These are phyloP conservation scores for Dexiosoma caninum DNA, from an alignment of 2,888 invertebrate species.

Conservation along the genomic window DNA sequence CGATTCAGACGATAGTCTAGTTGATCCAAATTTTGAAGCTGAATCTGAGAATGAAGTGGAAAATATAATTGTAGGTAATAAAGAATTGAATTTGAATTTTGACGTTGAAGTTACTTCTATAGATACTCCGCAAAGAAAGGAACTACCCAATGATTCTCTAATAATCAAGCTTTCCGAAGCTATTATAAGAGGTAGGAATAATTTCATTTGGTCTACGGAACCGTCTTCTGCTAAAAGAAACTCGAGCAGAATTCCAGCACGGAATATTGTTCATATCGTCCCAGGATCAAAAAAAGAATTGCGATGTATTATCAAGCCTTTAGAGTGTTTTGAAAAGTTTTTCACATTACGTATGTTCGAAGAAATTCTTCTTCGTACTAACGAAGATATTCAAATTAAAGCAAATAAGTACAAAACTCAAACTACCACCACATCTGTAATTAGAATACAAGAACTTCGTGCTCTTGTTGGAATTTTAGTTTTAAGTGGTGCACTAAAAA, in stretches of 20 bases:
- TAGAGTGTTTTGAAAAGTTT: constrained; percentile 41
- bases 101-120: not conserved
- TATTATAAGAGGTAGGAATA: constrained; percentile 33
- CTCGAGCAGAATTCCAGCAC: constrained; percentile 37
- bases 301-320: not conserved
- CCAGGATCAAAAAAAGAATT: not conserved
- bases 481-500: constrained; percentile 27
- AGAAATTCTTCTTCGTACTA: constrained; percentile 39
- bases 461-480: constrained; percentile 46
- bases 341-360: constrained; percentile 24
- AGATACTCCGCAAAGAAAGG: not conserved
- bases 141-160: constrained; percentile 1
- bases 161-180: constrained; percentile 30
- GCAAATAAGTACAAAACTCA: constrained; percentile 41
- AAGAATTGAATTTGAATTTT: too few relatives aligned
- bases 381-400: constrained; percentile 38
- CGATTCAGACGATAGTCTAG: constrained; percentile 47
- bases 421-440: constrained; percentile 40
- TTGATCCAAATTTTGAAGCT: constrained; percentile 17
- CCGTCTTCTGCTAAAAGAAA: constrained; percentile 11
- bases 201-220: not conserved
- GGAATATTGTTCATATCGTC: constrained; percentile 23
- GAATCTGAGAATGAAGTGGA: constrained; percentile 32
- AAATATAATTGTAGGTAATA: too few relatives aligned
- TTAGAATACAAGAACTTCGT: constrained; percentile 48